Evolutionary conservation across 2,888 invertebrate genomes (phyloP).

Genomic region (Stegana nigrithorax): DNA sequence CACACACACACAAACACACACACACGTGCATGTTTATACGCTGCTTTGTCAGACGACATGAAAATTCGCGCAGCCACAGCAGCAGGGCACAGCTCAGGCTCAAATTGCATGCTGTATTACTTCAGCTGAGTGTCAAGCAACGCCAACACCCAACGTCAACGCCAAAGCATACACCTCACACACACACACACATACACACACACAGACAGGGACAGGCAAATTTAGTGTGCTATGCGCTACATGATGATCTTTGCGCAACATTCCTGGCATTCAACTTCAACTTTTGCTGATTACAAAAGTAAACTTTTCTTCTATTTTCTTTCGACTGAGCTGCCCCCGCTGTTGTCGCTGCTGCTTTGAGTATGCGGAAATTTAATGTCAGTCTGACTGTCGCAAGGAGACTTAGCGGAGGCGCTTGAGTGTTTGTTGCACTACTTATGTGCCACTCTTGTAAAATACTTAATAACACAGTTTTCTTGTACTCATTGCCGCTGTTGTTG

Average conservation of each 20-base stretch:
- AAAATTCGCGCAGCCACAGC: conserved; percentile 18
- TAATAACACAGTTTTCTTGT: conserved; percentile 44
- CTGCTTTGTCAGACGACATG: conserved; percentile 23
- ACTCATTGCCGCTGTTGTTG: background rate
- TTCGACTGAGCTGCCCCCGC: conserved; percentile 6
- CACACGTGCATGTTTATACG: conserved; percentile 21
- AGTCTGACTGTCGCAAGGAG: conserved; percentile 10
- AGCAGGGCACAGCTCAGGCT: background rate
- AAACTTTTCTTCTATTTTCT: conserved; percentile 36
- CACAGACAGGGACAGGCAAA: conserved; percentile 7
- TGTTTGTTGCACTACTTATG: conserved; percentile 31
- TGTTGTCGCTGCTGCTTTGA: background rate
- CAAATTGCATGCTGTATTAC: conserved; percentile 4
- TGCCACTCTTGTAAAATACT: conserved; percentile 56
- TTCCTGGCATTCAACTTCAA: conserved; percentile 28
- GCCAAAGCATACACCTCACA: conserved; percentile 15
- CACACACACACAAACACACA: conserved; percentile 32
- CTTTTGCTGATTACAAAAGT: conserved; percentile 51
- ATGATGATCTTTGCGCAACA: background rate
- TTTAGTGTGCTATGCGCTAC: too few species aligned
- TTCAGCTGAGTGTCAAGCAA: background rate
- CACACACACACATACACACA: conserved; percentile 22
- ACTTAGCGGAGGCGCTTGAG: conserved; percentile 22
- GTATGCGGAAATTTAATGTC: too few species aligned
- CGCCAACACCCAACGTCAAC: conserved; percentile 9